These are phyloP conservation scores for Gibbula magus DNA, from an alignment of 2,888 invertebrate genomes.

Conservation along the genomic window DNA sequence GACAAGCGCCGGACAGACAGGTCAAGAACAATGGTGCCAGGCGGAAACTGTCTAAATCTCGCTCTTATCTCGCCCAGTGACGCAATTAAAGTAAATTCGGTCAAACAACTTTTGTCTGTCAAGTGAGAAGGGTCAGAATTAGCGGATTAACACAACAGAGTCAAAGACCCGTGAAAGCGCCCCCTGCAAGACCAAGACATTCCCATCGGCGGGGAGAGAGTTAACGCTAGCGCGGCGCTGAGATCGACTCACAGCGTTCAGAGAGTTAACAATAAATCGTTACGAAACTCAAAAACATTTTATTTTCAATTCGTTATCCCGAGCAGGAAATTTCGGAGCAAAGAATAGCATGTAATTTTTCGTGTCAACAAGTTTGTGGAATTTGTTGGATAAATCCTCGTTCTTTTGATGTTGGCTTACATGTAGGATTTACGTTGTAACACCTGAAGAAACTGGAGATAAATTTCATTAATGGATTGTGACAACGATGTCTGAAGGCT, in stretches of 20 bases:
- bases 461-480: too few relatives aligned
- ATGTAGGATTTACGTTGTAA: too few relatives aligned
- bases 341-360: too few relatives aligned
- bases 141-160: neutral
- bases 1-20: neutral
- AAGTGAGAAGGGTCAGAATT: neutral
- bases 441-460: too few relatives aligned
- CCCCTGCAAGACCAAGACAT: neutral
- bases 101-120: neutral
- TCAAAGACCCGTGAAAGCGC: neutral
- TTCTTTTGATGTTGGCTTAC: too few relatives aligned
- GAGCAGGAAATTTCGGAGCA: too few relatives aligned
- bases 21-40: neutral
- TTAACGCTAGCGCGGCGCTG: neutral
- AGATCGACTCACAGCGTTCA: too few relatives aligned
- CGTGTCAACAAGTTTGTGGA: neutral
- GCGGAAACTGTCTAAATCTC: neutral
- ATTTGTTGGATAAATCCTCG: neutral
- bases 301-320: too few relatives aligned
- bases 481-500: too few relatives aligned
- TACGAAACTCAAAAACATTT: too few relatives aligned
- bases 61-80: neutral
- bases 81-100: neutral
- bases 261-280: too few relatives aligned
- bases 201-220: neutral